Evolutionary conservation across 92 coral and sea anemone species (phyloP), one percentile per base, ranked within the genome.

Genomic region (Epizoanthus scotinus): DNA sequence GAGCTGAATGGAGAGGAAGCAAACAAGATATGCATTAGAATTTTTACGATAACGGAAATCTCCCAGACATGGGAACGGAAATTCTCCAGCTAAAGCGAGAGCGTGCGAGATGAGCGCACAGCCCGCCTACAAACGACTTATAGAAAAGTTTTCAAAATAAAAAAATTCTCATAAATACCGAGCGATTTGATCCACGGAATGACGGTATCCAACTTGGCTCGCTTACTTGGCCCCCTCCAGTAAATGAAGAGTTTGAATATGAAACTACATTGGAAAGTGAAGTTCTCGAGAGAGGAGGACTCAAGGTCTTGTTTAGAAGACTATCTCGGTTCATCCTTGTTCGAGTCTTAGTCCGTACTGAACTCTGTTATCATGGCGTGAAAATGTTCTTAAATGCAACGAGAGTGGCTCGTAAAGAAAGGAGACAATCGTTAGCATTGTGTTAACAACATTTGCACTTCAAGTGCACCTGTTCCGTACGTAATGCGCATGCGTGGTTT

Each of bases 361-460:
- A 96, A 79, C 88, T 86, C 90, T 78, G 83, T 94, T 89, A 86
- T 87, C 99, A 96, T 96, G 99, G 91, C 99, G 99, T 93, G 99
- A 94, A 96, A 95, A 87, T 92, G 96, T 93, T 90, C 91, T 93
- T 96, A 96, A 96, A 96, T 96, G 99, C 99, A 96, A 89, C 86
- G 92, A 91, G 95, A 96, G 97, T 94, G 99, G 91, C 91, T 75
- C 99, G 95, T 94, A 94, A 93, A 96, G 99, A 96, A 96, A 96
- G 97, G 89, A 91, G 93, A 96, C 99, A 96, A 96, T 95, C 96
- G 94, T 90, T 96, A 91, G 89, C 99, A 96, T 96, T 96, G 99
- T 96, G 99, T 96, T 96, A 96, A 96, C 99, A 96, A 91, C 93
- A 93, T 93, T 96, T 92, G 97, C 97, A 92, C 97, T 92, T 96